Evolutionary conservation across 2,888 invertebrate species (phyloP), one percentile per base, ranked within the genome.

Genomic region (Scaeva pyrastri): DNA sequence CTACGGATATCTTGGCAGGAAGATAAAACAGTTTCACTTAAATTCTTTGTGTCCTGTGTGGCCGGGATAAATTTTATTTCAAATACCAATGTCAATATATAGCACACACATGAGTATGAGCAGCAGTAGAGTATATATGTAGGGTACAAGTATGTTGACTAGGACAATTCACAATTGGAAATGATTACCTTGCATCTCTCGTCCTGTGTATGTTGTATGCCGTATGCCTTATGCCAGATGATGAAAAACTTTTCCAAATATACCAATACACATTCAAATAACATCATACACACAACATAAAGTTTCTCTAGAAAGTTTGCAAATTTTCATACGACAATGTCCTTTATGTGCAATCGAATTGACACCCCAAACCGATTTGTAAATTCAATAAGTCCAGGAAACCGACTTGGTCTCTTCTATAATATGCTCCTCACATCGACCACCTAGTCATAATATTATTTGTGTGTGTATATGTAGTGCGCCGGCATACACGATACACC

Each of bases 361-460:
- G 77, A 60, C 71, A 80, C 56, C 75, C 70, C 48, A 56, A 81
- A 74, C 70, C 74, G 77, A 86, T 86, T 73, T 70, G 43, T 70
- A 77, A 70, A 82, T 78, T 82, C 86, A 77, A 86, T 82, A 78
- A 86, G 77, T 74, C 64, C 81, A 60, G 48, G 23, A 50, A 60
- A 52, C 66, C 14, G 45, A 58, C 11, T 64, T 16, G 21, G 66
- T 66, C 43, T 21, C 45, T 14, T 71, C 48, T 19, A 14, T 8
- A 16, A 56, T n/a, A 31, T 45, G 16, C 36, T 45, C 39, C 41
- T 10, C 36, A 23, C 16, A 66, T 23, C 36, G 23, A 58, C 56
- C 31, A 26, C 36, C 68, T 31, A 16, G 66, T 66, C 66, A 66
- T 66, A 66, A 66, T 66, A 36, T 48, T 68, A 68, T 68, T 36